Evolutionary conservation across 35 echinoderm and acorn worm genomes (phyloP).

Genomic region (Heliocidaris tuberculata): DNA sequence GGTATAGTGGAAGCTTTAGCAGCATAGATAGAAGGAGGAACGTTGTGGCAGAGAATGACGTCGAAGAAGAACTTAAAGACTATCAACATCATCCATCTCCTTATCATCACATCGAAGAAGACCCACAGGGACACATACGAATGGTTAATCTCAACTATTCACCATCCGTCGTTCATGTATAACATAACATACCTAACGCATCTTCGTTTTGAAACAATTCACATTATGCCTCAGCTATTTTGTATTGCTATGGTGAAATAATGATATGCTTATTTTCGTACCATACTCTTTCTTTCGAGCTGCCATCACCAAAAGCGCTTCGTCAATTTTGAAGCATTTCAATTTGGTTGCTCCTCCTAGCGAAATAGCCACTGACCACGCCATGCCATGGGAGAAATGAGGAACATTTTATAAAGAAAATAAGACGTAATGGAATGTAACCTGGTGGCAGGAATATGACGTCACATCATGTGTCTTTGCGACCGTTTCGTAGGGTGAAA

Average conservation of each 20-base stretch:
- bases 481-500: background rate
- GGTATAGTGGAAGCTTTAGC: background rate
- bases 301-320: background rate
- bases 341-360: background rate
- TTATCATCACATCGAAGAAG: conserved; percentile 34
- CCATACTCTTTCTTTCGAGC: background rate
- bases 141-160: conserved; percentile 45
- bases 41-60: background rate
- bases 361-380: background rate
- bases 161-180: conserved; percentile 30
- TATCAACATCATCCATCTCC: conserved; percentile 14
- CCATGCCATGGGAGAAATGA: background rate
- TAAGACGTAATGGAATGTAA: background rate
- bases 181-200: background rate
- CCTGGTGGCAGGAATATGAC: background rate
- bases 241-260: background rate
- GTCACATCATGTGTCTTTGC: background rate
- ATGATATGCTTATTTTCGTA: background rate
- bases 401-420: background rate
- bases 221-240: background rate
- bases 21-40: conserved; percentile 11
- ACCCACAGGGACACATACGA: conserved; percentile 30
- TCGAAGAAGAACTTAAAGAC: background rate
- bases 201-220: background rate
- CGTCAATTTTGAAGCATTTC: background rate